Percentiles rank a stretch among this genome's conserved stretches.
These are phyloP conservation scores for Drosophila gunungcola DNA, from an alignment of 1,140 invertebrate genomes.

Conservation along the genomic window DNA sequence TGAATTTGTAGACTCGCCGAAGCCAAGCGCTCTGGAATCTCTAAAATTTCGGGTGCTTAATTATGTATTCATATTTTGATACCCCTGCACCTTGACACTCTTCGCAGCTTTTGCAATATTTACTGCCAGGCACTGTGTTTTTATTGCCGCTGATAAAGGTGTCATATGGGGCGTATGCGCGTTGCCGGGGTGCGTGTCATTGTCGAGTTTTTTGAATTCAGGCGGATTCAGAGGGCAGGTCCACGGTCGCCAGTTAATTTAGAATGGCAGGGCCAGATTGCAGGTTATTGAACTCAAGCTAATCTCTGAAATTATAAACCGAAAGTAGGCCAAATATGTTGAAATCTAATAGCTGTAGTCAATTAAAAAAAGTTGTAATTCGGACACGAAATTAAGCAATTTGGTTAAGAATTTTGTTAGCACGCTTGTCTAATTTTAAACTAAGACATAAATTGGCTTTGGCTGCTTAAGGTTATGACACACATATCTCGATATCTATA, in stretches of 20 bases:
- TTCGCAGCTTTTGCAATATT: constrained; percentile 63
- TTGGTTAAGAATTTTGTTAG: constrained; percentile 25
- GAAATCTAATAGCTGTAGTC: constrained; percentile 1
- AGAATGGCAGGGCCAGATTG: constrained; percentile 20
- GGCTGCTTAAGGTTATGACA: constrained; percentile 16
- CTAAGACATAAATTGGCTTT: neutral
- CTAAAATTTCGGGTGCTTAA: constrained; percentile 21
- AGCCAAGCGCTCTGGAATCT: constrained; percentile 37
- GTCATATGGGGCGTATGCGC: constrained; percentile 64
- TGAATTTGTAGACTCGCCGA: constrained; percentile 26
- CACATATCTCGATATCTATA: constrained; percentile 41
- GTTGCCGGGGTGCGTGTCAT: constrained; percentile 63
- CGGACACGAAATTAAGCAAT: constrained; percentile 1
- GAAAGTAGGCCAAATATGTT: constrained; percentile 21
- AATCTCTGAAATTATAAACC: constrained; percentile 4
- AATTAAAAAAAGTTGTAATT: neutral
- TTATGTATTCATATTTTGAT: constrained; percentile 40
- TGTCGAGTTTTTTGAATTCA: constrained; percentile 39
- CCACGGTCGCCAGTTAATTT: constrained; percentile 6
- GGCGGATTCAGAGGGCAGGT: constrained; percentile 29
- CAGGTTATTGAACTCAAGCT: constrained; percentile 29
- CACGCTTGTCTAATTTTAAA: neutral
- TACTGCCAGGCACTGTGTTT: constrained; percentile 24
- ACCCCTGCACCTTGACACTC: constrained; percentile 68
- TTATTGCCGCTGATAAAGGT: constrained; percentile 33